Percentiles rank a stretch among this genome's conserved stretches.
Conservation (phyloP, 2,888 invertebrate species). For the Sycophila texana region DNA sequence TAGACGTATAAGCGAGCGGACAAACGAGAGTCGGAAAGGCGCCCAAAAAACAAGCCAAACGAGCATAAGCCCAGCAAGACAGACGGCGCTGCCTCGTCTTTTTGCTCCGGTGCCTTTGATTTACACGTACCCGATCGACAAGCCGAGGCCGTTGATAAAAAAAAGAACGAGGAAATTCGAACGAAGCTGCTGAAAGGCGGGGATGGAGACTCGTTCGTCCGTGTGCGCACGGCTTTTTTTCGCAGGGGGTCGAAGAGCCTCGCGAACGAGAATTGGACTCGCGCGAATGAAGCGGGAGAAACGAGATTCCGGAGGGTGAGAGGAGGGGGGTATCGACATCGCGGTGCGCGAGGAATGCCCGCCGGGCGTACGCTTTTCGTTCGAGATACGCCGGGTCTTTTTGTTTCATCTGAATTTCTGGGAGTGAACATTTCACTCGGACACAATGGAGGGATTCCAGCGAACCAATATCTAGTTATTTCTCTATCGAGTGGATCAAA, state of each 20-base stretch:
- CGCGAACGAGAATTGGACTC: slow-evolving; percentile 24
- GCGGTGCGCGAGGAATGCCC: too few relatives aligned
- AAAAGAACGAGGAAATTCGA: slow-evolving; percentile 3
- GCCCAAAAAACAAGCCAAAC: neutral
- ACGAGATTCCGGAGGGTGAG: neutral
- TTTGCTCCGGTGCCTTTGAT: slow-evolving; percentile 25
- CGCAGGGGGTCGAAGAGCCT: too few relatives aligned
- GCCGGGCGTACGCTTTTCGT: too few relatives aligned
- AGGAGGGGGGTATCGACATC: too few relatives aligned
- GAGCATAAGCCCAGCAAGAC: neutral
- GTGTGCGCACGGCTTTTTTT: neutral
- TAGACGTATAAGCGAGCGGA: neutral
- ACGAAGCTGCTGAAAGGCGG: slow-evolving; percentile 31
- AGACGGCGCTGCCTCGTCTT: neutral
- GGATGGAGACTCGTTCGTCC: neutral
- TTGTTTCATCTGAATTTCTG: too few relatives aligned
- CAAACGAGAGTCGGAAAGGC: neutral
- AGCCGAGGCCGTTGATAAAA: neutral
- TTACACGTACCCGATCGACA: slow-evolving; percentile 5
- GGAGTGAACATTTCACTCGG: too few relatives aligned
- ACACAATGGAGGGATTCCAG: too few relatives aligned
- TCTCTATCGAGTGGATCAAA: too few relatives aligned
- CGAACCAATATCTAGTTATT: too few relatives aligned
- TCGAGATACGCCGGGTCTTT: too few relatives aligned
- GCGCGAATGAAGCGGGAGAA: neutral